Percentiles rank a stretch among this genome's conserved stretches.
Conservation (phyloP, 2,888 invertebrate species). For the Limnephilus lunatus region DNA sequence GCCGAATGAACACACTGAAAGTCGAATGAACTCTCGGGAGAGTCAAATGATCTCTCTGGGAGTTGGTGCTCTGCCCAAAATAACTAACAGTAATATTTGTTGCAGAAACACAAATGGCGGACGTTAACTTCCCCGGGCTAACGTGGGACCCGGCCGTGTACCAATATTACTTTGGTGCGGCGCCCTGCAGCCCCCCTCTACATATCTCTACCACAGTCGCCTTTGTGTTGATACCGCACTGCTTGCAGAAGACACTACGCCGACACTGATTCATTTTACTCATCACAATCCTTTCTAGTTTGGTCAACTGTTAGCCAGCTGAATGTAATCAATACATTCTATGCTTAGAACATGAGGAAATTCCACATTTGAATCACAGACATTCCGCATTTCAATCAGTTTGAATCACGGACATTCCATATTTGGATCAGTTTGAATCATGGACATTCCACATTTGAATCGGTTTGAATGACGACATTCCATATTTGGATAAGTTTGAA, state of each 20-base stretch:
- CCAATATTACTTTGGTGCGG: constrained; percentile 58
- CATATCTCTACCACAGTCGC: constrained; percentile 28
- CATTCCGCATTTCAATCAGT: not conserved
- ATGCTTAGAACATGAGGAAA: not conserved
- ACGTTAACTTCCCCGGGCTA: constrained; percentile 84
- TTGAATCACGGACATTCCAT: not conserved
- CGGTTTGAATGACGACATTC: not conserved
- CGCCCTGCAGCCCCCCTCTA: constrained; percentile 12
- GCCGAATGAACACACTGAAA: not conserved
- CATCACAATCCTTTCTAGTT: not conserved
- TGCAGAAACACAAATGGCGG: constrained; percentile 83
- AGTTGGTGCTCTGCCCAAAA: not conserved
- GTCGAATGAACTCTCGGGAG: not conserved
- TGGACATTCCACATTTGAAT: not conserved
- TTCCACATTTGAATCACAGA: not conserved
- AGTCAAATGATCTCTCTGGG: not conserved
- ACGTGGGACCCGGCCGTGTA: constrained; percentile 73
- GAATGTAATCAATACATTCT: not conserved
- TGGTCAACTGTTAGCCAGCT: not conserved
- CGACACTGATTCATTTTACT: constrained; percentile 3
- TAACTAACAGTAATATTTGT: constrained; percentile 10
- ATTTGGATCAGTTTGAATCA: not conserved
- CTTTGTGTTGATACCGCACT: not conserved
- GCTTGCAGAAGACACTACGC: not conserved
- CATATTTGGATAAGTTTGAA: not conserved